These are phyloP conservation scores for Chrysomela aeneicollis DNA, from an alignment of 2,888 invertebrate genomes.

Conservation along the genomic window DNA sequence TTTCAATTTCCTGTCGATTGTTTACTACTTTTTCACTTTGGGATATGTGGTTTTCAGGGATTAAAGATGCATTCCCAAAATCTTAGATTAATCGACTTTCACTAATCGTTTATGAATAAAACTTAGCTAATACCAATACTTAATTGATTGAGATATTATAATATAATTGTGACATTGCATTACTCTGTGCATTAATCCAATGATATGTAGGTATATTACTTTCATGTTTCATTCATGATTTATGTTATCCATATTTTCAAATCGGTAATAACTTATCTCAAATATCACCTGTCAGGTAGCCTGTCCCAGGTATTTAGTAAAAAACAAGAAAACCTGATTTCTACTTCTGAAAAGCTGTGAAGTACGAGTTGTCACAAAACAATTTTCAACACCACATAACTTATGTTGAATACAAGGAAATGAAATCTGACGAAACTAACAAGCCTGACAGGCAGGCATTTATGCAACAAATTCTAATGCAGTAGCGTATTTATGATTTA, in stretches of 20 bases:
- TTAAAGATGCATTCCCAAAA: too few species aligned
- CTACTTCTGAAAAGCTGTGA: neutral
- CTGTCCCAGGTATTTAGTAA: too few species aligned
- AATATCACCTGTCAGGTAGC: neutral
- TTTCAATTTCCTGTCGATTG: too few species aligned
- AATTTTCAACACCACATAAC: constrained; percentile 1
- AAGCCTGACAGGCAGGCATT: neutral
- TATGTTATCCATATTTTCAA: neutral
- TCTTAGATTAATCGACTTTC: too few species aligned
- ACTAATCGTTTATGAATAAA: too few species aligned
- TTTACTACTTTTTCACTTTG: too few species aligned
- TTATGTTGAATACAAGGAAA: neutral
- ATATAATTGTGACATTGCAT: too few species aligned
- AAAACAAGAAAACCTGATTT: neutral
- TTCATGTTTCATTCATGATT: neutral
- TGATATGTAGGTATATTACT: too few species aligned
- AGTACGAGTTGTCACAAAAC: neutral
- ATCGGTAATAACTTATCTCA: neutral
- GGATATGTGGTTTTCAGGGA: too few species aligned
- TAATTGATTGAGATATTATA: too few species aligned
- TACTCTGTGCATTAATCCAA: too few species aligned
- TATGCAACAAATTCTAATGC: neutral
- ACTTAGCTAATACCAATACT: too few species aligned
- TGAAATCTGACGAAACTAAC: neutral
- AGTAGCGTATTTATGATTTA: neutral